These are phyloP conservation scores for Lacanobia oleracea DNA, from an alignment of 2,888 invertebrate species.

Conservation along the genomic window DNA sequence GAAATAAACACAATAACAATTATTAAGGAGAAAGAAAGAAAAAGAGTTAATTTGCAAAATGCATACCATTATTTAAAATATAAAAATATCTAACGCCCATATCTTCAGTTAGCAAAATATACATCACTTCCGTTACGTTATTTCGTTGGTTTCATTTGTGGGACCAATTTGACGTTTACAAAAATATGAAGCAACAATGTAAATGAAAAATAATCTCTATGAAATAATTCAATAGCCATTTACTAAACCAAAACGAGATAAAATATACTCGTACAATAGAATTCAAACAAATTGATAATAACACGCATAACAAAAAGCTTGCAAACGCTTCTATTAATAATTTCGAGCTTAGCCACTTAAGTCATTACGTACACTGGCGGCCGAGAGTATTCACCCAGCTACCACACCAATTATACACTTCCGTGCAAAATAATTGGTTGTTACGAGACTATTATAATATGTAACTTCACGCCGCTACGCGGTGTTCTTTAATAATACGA, in stretches of 20 bases:
- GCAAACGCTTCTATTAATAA: conserved; percentile 53
- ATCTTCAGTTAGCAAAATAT: too few relatives aligned
- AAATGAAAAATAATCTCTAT: too few relatives aligned
- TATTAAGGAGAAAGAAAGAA: too few relatives aligned
- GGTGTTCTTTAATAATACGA: conserved; percentile 55
- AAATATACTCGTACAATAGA: background rate
- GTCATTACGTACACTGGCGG: conserved; percentile 38
- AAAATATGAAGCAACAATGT: background rate
- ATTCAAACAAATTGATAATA: conserved; percentile 26
- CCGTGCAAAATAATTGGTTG: conserved; percentile 73
- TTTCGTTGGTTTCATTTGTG: too few relatives aligned
- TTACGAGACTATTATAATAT: conserved; percentile 66
- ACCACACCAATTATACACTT: conserved; percentile 68
- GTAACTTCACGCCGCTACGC: conserved; percentile 62
- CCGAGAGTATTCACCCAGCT: conserved; percentile 58
- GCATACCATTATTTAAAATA: too few relatives aligned
- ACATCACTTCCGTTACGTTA: too few relatives aligned
- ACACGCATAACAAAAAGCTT: conserved; percentile 40
- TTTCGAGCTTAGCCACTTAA: conserved; percentile 44
- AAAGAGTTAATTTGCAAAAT: too few relatives aligned
- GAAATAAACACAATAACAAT: too few relatives aligned
- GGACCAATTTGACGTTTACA: background rate
- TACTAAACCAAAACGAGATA: background rate
- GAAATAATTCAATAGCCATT: background rate
- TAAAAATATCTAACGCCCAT: too few relatives aligned